A percentile compares a stretch with the other conserved stretches of the same genome.
phyloP scores from a whole-genome alignment of 2,888 invertebrate species.

The Aphidius colemani region DNA sequence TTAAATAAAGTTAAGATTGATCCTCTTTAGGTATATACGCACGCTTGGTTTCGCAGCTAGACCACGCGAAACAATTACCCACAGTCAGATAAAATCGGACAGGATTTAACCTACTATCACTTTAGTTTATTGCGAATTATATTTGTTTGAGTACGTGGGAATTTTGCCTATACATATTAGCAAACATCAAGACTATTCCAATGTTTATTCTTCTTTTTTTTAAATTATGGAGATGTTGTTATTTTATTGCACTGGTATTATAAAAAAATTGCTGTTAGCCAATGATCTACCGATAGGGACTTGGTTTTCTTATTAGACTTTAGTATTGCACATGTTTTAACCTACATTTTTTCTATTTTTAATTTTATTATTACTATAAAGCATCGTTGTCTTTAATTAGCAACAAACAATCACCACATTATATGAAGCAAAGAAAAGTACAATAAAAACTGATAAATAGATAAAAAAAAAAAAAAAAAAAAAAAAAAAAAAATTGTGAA shows the following conservation, averaged over 20 bases:
- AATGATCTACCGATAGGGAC: constrained; percentile 17
- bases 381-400: constrained; percentile 13
- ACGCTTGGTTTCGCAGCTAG: constrained; percentile 28
- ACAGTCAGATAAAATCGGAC: constrained; percentile 50
- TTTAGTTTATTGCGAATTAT: constrained; percentile 56
- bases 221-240: constrained; percentile 12
- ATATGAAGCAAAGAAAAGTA: constrained; percentile 13
- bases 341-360: constrained; percentile 3
- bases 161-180: constrained; percentile 27
- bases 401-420: constrained; percentile 8
- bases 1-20: constrained; percentile 5
- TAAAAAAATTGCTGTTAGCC: constrained; percentile 11
- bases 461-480: background rate
- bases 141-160: constrained; percentile 55
- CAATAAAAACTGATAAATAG: constrained; percentile 6
- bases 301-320: constrained; percentile 10
- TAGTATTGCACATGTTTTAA: constrained; percentile 5
- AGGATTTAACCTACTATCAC: constrained; percentile 58
- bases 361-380: background rate
- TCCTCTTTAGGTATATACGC: constrained; percentile 15
- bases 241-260: constrained; percentile 7
- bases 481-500: no score
- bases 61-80: constrained; percentile 48
- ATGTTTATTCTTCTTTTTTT: constrained; percentile 19
- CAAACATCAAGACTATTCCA: constrained; percentile 19